Evolutionary conservation across 2,888 invertebrate species (phyloP), one percentile per base, ranked within the genome.

Genomic region (Diachrysia chrysitis): DNA sequence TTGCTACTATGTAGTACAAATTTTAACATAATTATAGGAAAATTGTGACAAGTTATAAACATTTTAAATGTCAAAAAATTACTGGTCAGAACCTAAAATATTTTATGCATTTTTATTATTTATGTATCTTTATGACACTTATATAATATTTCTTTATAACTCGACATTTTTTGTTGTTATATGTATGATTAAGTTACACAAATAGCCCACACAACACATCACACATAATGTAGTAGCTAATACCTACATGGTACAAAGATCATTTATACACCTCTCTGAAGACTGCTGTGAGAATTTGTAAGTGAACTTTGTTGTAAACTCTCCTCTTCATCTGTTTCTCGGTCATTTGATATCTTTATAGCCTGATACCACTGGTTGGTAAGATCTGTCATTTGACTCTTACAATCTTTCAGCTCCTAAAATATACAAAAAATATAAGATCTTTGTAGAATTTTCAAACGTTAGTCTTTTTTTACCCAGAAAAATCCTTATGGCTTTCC

Each of bases 291-390:
- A 0, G 95, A 95, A 73, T 93, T 94, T 0, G 95, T 88, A n/a
- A 92, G 85, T 2, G 95, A 92, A 51, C 85, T 90, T 60, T 90
- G 89, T 71, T 92, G 94, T 42, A 93, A 75, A 70, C 84, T 92
- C 66, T 95, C 95, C 61, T 95, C 96, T 71, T 98, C 98, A 66
- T 98, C 98, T 55, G 98, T 98, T 35, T 98, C 98, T 83, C 98
- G 97, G 74, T 98, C 96, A 12, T 98, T 98, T 58, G 98, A 97
- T 85, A 98, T 97, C 71, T 98, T 96, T 80, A 99, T 99, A 0
- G 99, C 99, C 90, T 99, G 98, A 93, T 99, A 99, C 99, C 99
- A 99, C 89, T 99, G 98, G 89, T 99, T 98, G 0, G 99, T 99
- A 78, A 99, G 95, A 92, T 98, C 98, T 1, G 98, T 98, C 98